These are phyloP conservation scores for Melitaea cinxia DNA, from an alignment of 1,140 invertebrate genomes.

Conservation along the genomic window DNA sequence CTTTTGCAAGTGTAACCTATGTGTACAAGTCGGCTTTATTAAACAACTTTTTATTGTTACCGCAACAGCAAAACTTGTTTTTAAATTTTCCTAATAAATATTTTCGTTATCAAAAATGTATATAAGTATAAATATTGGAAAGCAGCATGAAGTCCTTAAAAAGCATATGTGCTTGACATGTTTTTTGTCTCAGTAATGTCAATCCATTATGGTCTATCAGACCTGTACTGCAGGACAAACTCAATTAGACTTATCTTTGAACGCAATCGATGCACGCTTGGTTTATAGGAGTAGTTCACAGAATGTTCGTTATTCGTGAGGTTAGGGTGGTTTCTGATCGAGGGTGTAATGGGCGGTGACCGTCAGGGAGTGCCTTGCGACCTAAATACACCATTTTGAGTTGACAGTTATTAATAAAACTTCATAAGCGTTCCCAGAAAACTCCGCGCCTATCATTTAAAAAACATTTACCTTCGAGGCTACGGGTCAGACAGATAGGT, in stretches of 20 bases:
- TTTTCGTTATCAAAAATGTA: background rate
- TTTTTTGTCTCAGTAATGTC: background rate
- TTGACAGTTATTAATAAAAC: conserved; percentile 38
- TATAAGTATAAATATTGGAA: background rate
- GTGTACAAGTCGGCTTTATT: background rate
- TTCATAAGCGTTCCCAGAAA: conserved; percentile 19
- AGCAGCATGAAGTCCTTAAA: background rate
- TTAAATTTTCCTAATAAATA: background rate
- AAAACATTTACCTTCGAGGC: background rate
- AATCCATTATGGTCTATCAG: background rate
- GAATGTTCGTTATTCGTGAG: conserved; percentile 17
- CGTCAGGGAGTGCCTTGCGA: conserved; percentile 35
- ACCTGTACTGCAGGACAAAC: background rate
- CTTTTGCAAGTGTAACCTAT: background rate
- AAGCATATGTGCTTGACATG: background rate
- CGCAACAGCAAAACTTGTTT: background rate
- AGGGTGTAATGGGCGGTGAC: conserved; percentile 31
- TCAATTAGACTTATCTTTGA: background rate
- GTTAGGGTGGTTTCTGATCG: conserved; percentile 24
- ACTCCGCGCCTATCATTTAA: conserved; percentile 18
- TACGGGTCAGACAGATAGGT: background rate
- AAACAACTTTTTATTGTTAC: background rate
- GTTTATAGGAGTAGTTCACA: conserved; percentile 18
- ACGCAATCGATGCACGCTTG: conserved; percentile 6
- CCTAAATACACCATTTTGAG: conserved; percentile 39